Conservation (phyloP, 2,113 vertebrate genomes). For the Steatornis caripensis region DNA sequence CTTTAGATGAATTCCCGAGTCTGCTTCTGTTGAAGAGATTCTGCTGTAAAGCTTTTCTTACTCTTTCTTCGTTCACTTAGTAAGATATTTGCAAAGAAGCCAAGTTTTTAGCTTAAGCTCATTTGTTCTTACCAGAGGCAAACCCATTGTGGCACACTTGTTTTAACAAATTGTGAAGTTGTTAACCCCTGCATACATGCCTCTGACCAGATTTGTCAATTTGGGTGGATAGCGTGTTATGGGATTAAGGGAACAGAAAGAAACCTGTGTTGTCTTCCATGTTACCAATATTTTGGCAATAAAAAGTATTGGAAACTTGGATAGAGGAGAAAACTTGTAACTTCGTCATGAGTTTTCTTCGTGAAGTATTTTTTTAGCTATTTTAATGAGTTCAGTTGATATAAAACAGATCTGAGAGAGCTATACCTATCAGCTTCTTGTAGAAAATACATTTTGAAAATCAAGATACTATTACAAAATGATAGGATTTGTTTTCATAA, state of each 20-base stretch:
- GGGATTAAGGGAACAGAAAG: not conserved
- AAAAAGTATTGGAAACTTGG: not conserved
- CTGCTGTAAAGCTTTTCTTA: not conserved
- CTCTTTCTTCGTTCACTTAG: not conserved
- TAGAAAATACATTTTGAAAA: not conserved
- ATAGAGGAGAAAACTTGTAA: not conserved
- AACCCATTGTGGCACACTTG: not conserved
- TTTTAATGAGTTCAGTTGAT: not conserved
- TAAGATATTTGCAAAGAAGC: not conserved
- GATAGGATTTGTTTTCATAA: not conserved
- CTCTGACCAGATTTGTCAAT: not conserved
- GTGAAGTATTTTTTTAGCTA: not conserved
- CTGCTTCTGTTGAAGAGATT: not conserved
- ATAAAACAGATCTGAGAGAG: not conserved
- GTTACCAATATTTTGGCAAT: not conserved
- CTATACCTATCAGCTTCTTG: not conserved
- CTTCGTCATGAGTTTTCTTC: not conserved
- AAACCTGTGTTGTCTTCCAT: not conserved
- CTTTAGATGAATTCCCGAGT: not conserved
- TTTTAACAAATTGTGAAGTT: not conserved
- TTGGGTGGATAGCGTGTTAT: not conserved
- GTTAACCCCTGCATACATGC: accelerated
- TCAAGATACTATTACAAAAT: not conserved
- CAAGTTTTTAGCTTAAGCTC: not conserved
- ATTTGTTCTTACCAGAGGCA: not conserved